Conservation (phyloP, 1,140 invertebrate genomes). For the Aphis gossypii region DNA sequence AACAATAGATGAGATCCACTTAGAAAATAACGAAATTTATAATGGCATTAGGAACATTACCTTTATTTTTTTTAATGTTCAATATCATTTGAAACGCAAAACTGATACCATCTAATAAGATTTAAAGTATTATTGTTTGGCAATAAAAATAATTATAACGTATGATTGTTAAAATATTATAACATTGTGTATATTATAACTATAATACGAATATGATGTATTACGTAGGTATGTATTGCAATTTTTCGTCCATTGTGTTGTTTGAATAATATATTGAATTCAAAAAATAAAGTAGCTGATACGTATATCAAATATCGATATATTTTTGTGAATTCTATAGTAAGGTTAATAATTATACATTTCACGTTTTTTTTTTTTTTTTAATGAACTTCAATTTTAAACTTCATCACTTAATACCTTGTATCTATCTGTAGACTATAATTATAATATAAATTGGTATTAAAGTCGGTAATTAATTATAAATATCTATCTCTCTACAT, state of each 20-base stretch:
- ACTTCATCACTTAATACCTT: not conserved
- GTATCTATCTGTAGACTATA: not conserved
- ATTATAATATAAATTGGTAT: not conserved
- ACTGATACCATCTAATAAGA: conserved; percentile 17
- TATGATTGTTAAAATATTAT: conserved; percentile 39
- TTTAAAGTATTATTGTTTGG: not conserved
- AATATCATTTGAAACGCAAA: conserved; percentile 21
- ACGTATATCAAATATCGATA: not conserved
- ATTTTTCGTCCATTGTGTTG: not conserved
- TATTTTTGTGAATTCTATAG: not conserved
- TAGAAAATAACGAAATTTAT: not conserved
- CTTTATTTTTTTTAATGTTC: not conserved
- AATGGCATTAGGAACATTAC: not conserved
- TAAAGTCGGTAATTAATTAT: not conserved
- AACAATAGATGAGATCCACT: conserved; percentile 25
- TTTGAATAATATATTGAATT: not conserved
- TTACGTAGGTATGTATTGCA: not conserved
- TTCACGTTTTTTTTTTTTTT: not conserved
- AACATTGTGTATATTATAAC: not conserved
- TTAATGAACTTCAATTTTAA: not conserved
- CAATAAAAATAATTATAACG: conserved; percentile 41
- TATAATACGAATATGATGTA: not conserved
- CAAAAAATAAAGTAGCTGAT: not conserved
- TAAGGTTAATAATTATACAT: not conserved
- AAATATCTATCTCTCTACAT: not conserved